Evolutionary conservation across 1,140 invertebrate species (phyloP).

Genomic region (Drosophila biarmipes): DNA sequence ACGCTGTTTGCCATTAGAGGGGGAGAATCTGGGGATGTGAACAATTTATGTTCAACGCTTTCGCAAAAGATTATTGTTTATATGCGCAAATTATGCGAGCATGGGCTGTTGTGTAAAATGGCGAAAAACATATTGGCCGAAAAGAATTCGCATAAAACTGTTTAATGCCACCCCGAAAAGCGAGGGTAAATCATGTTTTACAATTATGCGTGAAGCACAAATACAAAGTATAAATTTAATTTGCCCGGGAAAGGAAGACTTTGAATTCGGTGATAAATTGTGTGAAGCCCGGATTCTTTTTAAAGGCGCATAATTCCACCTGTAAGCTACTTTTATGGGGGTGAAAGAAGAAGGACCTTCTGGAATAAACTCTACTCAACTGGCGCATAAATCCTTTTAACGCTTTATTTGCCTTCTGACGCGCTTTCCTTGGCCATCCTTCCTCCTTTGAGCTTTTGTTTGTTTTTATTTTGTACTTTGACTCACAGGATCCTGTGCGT

Average conservation of each 20-base stretch:
- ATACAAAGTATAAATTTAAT: slow-evolving; percentile 62
- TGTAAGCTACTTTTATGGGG: slow-evolving; percentile 34
- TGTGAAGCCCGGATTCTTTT: slow-evolving; percentile 1
- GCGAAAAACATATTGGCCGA: slow-evolving; percentile 62
- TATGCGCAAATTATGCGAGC: slow-evolving; percentile 71
- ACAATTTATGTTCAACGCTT: slow-evolving; percentile 69
- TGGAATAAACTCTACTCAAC: slow-evolving; percentile 31
- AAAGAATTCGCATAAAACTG: slow-evolving; percentile 48
- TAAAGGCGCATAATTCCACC: slow-evolving; percentile 21
- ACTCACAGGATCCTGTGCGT: slow-evolving; percentile 24
- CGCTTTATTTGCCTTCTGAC: slow-evolving; percentile 77
- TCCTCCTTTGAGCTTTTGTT: slow-evolving; percentile 36
- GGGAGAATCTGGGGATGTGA: slow-evolving; percentile 38
- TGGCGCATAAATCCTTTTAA: slow-evolving; percentile 73
- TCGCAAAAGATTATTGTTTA: slow-evolving; percentile 79
- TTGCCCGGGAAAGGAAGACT: slow-evolving; percentile 16
- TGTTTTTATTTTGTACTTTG: slow-evolving; percentile 38
- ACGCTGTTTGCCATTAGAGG: slow-evolving; percentile 48
- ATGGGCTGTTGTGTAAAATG: slow-evolving; percentile 9
- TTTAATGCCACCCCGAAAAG: slow-evolving; percentile 28
- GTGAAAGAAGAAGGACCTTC: neutral
- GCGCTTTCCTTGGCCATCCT: slow-evolving; percentile 18
- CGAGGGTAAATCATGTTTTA: slow-evolving; percentile 72
- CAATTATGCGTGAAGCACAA: slow-evolving; percentile 64
- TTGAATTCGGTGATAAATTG: slow-evolving; percentile 22